Percentiles rank a stretch among this genome's conserved stretches.
Conservation (phyloP, 1,140 invertebrate species). For the Saccostrea echinata region DNA sequence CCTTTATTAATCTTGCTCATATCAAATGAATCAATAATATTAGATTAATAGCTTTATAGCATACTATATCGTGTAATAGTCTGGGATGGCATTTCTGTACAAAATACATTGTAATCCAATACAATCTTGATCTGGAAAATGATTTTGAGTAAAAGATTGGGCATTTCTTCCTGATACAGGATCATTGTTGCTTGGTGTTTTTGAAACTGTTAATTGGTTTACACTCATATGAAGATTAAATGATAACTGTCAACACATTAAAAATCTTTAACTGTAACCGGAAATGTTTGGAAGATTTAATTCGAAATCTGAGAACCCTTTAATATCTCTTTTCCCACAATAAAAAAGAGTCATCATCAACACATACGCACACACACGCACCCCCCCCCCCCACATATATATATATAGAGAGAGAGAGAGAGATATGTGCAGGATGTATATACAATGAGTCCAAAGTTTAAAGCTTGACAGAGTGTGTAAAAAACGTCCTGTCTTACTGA, state of each 20-base stretch:
- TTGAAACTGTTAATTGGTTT: not conserved
- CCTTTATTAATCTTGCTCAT: not conserved
- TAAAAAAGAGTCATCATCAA: too few relatives aligned
- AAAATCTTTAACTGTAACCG: not conserved
- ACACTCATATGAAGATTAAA: not conserved
- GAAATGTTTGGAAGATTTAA: not conserved
- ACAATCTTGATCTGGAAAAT: not conserved
- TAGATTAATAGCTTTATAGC: too few relatives aligned
- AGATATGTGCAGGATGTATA: too few relatives aligned
- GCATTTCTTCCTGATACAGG: not conserved
- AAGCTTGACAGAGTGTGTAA: too few relatives aligned
- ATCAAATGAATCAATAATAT: not conserved
- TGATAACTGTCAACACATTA: not conserved
- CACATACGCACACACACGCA: too few relatives aligned
- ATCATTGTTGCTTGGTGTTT: not conserved
- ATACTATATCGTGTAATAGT: not conserved
- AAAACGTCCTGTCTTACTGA: too few relatives aligned
- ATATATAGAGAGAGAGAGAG: too few relatives aligned
- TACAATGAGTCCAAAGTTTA: too few relatives aligned
- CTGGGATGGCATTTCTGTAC: not conserved
- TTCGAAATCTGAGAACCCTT: not conserved
- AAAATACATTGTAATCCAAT: too few relatives aligned
- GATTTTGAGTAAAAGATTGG: not conserved
- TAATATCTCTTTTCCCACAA: not conserved
- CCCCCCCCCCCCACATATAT: too few relatives aligned